These are phyloP conservation scores for Drosophila pachea DNA, from an alignment of 1,140 invertebrate genomes.

Conservation along the genomic window DNA sequence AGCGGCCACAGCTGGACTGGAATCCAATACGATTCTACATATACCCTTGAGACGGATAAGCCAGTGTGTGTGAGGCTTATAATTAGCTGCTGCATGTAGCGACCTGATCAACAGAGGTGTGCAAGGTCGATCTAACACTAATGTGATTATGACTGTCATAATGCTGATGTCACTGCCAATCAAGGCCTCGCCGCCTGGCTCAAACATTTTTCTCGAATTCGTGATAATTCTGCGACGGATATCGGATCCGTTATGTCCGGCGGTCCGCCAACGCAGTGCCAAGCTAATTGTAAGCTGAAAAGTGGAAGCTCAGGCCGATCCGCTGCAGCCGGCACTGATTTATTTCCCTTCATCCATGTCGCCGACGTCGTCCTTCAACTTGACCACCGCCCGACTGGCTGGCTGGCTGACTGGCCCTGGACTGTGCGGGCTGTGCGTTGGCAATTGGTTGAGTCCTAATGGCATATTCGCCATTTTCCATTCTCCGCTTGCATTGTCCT, in stretches of 20 bases:
- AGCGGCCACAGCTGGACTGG: constrained; percentile 30
- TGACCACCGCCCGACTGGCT: constrained; percentile 24
- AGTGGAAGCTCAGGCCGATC: constrained; percentile 21
- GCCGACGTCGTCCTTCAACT: constrained; percentile 31
- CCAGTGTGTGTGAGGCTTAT: background rate
- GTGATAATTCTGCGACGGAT: too few relatives aligned
- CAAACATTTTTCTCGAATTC: too few relatives aligned
- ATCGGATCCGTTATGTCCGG: too few relatives aligned
- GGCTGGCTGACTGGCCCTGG: background rate
- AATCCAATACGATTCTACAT: constrained; percentile 7
- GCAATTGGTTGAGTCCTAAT: constrained; percentile 60
- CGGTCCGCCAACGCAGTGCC: constrained; percentile 34
- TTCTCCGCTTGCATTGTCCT: constrained; percentile 55
- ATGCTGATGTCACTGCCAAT: too few relatives aligned
- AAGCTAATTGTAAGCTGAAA: constrained; percentile 55
- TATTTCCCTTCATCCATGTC: constrained; percentile 50
- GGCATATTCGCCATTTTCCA: constrained; percentile 57
- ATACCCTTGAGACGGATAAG: background rate
- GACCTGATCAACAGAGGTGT: too few relatives aligned
- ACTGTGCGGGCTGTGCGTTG: constrained; percentile 16
- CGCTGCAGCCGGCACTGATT: constrained; percentile 34
- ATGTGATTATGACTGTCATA: too few relatives aligned
- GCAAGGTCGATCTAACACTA: too few relatives aligned
- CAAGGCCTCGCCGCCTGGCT: too few relatives aligned
- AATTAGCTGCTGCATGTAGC: background rate